These are phyloP conservation scores for Eupithecia exiguata DNA, from an alignment of 2,888 invertebrate genomes.

Conservation along the genomic window DNA sequence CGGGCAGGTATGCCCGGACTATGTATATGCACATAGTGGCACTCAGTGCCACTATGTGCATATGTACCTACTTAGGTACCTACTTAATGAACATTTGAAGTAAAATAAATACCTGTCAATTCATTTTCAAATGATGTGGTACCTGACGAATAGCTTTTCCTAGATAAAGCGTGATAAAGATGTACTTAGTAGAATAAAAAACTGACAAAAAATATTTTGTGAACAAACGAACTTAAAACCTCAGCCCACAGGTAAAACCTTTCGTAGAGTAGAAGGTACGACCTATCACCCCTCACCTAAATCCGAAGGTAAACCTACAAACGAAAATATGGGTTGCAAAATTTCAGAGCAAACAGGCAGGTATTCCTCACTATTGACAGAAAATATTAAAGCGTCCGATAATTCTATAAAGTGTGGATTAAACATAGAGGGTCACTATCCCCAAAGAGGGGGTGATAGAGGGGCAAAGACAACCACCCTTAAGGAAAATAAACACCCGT, in stretches of 20 bases:
- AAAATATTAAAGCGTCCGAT: constrained; percentile 39
- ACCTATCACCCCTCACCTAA: constrained; percentile 8
- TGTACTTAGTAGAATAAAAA: background rate
- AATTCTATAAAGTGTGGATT: constrained; percentile 43
- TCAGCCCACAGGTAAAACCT: background rate
- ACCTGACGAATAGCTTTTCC: background rate
- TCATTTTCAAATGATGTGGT: no score
- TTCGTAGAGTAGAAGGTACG: background rate
- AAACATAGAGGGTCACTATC: constrained; percentile 44
- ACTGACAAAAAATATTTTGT: background rate
- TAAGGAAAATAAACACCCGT: constrained; percentile 46
- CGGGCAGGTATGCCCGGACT: no score
- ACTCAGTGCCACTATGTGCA: no score
- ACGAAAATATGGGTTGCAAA: constrained; percentile 16
- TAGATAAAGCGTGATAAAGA: background rate
- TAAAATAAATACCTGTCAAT: no score
- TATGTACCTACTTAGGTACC: no score
- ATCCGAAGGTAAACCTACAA: constrained; percentile 13
- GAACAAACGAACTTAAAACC: background rate
- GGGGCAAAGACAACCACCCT: constrained; percentile 28
- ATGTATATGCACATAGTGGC: no score
- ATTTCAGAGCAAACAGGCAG: constrained; percentile 23
- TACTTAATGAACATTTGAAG: no score
- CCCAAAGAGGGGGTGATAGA: constrained; percentile 25
- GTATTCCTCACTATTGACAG: constrained; percentile 32